Base-by-base conservation (phyloP, 2,113 vertebrate genomes). In the Pipra filicauda region DNA sequence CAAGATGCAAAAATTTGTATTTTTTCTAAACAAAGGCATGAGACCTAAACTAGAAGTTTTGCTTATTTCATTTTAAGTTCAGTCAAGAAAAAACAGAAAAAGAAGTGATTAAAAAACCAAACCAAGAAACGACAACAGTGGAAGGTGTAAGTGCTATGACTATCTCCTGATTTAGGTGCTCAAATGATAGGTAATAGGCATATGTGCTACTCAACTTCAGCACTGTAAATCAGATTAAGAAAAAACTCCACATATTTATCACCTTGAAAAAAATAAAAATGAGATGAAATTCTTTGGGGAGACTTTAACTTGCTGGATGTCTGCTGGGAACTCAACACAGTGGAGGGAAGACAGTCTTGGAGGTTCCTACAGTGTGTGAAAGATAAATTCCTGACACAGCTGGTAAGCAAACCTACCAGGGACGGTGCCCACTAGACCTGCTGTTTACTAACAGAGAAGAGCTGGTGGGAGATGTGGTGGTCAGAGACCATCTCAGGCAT, bases 31-130 rank as follows among this genome's bases (percentile, higher is more conserved):
- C 30, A 70, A 83, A 76, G n/a, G 12, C 33, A 82, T 11, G 9
- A 67, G 16, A 85, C 35, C n/a, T 77, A 54, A 94, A 49, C 1
- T 13, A 81, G 30, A 78, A 64, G 8, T 51, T 91, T 72, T 20
- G 54, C n/a, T 72, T 44, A 57, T 41, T 92, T 75, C 12, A 37
- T 30, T 85, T 82, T 49, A 75, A 74, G 27, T 6, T 70, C 37
- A 79, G 15, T 82, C 52, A 92, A 85, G 44, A 94, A 89, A 26
- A 93, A 85, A 16, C 9, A 78, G n/a, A 64, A 72, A 78, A 49
- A 62, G 13, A 74, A 71, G 8, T 26, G 28, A 79, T 39, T 37
- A 46, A 22, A 43, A 58, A 76, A 41, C 28, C 30, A 24, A 39
- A 39, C 39, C 22, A 44, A 41, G 12, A 41, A 41, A 41, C 12